Percentiles rank a stretch among this genome's conserved stretches.
Conservation (phyloP, 2,888 invertebrate genomes). For the Zygothrica quintamaculata region DNA sequence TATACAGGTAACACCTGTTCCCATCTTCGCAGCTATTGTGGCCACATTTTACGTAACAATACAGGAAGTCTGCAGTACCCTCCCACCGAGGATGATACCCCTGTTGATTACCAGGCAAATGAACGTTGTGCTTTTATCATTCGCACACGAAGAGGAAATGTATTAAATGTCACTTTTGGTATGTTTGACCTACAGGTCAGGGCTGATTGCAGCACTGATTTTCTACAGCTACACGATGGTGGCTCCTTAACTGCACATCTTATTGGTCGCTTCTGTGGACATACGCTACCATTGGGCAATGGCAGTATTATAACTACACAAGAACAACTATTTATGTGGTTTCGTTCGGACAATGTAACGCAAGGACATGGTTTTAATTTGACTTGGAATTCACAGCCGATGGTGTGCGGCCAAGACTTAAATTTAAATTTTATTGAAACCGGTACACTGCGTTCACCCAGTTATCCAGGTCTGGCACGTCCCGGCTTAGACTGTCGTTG, state of each 20-base stretch:
- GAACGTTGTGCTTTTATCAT: conserved; percentile 93
- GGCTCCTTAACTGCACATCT: conserved; percentile 88
- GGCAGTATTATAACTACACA: conserved; percentile 91
- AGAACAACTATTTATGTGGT: conserved; percentile 91
- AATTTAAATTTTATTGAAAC: conserved; percentile 83
- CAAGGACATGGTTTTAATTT: conserved; percentile 89
- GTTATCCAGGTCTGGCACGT: conserved; percentile 94
- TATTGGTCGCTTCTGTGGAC: conserved; percentile 93
- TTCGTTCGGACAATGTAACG: conserved; percentile 89
- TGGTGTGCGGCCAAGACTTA: conserved; percentile 89
- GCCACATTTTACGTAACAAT: conserved; percentile 85
- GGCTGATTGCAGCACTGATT: conserved; percentile 89
- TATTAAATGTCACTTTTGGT: conserved; percentile 92
- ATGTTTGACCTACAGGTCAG: conserved; percentile 88
- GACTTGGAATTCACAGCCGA: conserved; percentile 90
- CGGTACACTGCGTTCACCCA: conserved; percentile 93
- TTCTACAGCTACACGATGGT: conserved; percentile 94
- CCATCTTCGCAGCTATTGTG: conserved; percentile 86
- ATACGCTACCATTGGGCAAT: conserved; percentile 86
- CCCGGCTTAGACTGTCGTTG: conserved; percentile 92
- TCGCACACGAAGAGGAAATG: conserved; percentile 87
- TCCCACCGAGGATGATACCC: conserved; percentile 75
- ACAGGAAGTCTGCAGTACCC: conserved; percentile 89
- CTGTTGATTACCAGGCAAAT: conserved; percentile 86
- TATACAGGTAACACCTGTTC: conserved; percentile 90